These are phyloP conservation scores for Pandemis heparana DNA, from an alignment of 2,888 invertebrate species.

Conservation along the genomic window DNA sequence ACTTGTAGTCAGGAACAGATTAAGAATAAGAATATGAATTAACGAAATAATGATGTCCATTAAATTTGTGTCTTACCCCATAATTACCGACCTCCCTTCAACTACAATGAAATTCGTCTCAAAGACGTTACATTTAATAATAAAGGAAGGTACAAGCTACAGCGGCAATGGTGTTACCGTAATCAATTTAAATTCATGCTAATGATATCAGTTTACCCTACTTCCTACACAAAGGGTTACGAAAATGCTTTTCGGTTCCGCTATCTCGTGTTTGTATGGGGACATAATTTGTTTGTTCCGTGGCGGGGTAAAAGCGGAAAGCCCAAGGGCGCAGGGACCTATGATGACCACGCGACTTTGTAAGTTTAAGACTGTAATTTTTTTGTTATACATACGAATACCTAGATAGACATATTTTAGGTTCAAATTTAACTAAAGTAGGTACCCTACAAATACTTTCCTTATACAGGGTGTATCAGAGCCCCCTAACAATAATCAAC, in stretches of 20 bases:
- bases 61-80: too few species aligned
- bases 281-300: conserved; percentile 33
- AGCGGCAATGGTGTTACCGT: conserved; percentile 26
- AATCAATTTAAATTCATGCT: conserved; percentile 40
- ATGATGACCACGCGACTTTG: not conserved
- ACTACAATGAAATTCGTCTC: not conserved
- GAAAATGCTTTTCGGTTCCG: conserved; percentile 31
- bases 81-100: not conserved
- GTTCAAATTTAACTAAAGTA: too few species aligned
- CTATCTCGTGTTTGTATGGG: conserved; percentile 32
- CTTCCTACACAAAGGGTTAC: conserved; percentile 26
- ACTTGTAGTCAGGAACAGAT: too few species aligned
- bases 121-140: conserved; percentile 22
- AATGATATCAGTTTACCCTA: conserved; percentile 29
- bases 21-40: too few species aligned
- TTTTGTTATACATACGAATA: too few species aligned
- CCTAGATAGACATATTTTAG: too few species aligned
- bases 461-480: too few species aligned
- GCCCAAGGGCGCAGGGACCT: not conserved
- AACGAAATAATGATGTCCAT: too few species aligned
- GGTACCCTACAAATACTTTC: too few species aligned
- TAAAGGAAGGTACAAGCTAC: conserved; percentile 32
- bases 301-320: not conserved
- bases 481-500: too few species aligned
- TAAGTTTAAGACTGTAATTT: not conserved